Percentiles rank a stretch among this genome's conserved stretches.
Conservation (phyloP, 2,888 invertebrate genomes). For the Luffia ferchaultella region DNA sequence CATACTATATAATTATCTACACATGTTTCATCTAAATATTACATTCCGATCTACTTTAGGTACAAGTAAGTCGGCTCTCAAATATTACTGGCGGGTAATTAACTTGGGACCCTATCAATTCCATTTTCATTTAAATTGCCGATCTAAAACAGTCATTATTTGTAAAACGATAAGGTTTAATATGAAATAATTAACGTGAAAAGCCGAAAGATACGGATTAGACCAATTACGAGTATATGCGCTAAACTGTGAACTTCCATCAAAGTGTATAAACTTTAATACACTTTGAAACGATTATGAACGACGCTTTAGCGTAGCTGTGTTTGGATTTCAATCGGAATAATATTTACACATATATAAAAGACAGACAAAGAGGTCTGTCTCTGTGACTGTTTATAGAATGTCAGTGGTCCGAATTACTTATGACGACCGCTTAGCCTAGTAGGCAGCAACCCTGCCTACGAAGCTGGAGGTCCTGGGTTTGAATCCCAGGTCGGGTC, state of each 20-base stretch:
- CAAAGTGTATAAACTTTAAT: background rate
- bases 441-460: too few species aligned
- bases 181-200: background rate
- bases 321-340: too few species aligned
- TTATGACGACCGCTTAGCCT: too few species aligned
- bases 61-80: background rate
- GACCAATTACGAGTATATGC: background rate
- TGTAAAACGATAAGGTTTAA: background rate
- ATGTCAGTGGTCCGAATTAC: too few species aligned
- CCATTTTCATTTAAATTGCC: background rate
- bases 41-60: background rate
- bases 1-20: background rate
- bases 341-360: too few species aligned
- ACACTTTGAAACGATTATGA: background rate
- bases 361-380: too few species aligned
- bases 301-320: too few species aligned
- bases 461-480: too few species aligned
- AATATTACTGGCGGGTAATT: background rate
- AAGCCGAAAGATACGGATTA: background rate
- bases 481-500: too few species aligned
- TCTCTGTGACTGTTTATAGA: too few species aligned
- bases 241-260: background rate
- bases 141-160: background rate
- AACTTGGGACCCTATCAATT: background rate
- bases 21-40: background rate